phyloP scores from a whole-genome alignment of 1,140 invertebrate species.

The Sitophilus oryzae region DNA sequence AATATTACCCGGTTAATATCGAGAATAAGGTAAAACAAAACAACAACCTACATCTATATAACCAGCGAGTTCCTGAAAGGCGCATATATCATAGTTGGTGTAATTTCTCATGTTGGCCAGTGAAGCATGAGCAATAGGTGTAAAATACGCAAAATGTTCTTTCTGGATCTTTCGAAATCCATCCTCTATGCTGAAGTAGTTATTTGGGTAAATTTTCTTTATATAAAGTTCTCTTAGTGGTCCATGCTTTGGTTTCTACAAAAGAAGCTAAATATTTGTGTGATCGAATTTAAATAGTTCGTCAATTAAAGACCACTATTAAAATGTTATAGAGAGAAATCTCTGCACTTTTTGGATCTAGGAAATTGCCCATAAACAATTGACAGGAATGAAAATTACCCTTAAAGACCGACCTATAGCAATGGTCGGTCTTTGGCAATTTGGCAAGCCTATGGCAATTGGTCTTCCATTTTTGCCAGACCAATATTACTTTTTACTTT shows the following conservation, averaged over 20 bases:
- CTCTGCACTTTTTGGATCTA: too few species aligned
- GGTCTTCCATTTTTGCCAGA: too few species aligned
- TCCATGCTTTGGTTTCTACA: slow-evolving; percentile 22
- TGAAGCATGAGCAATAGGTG: slow-evolving; percentile 20
- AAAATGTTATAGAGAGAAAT: too few species aligned
- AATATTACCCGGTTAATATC: background rate
- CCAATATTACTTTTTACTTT: too few species aligned
- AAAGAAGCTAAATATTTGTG: background rate
- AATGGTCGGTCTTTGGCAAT: too few species aligned
- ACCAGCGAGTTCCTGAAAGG: slow-evolving; percentile 31
- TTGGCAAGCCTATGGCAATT: too few species aligned
- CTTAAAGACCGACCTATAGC: too few species aligned
- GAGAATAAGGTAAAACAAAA: background rate
- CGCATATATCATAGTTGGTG: slow-evolving; percentile 36
- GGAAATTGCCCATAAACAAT: too few species aligned
- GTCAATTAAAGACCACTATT: too few species aligned
- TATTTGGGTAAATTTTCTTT: slow-evolving; percentile 28
- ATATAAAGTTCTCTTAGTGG: slow-evolving; percentile 23
- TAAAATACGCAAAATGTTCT: slow-evolving; percentile 36
- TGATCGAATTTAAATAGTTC: background rate
- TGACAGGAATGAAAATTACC: too few species aligned
- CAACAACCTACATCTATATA: slow-evolving; percentile 23
- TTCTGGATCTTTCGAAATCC: slow-evolving; percentile 31
- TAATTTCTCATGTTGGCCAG: slow-evolving; percentile 29
- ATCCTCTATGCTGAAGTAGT: slow-evolving; percentile 20